These are phyloP conservation scores for Apotomis betuletana DNA, from an alignment of 2,888 invertebrate genomes.

Conservation along the genomic window DNA sequence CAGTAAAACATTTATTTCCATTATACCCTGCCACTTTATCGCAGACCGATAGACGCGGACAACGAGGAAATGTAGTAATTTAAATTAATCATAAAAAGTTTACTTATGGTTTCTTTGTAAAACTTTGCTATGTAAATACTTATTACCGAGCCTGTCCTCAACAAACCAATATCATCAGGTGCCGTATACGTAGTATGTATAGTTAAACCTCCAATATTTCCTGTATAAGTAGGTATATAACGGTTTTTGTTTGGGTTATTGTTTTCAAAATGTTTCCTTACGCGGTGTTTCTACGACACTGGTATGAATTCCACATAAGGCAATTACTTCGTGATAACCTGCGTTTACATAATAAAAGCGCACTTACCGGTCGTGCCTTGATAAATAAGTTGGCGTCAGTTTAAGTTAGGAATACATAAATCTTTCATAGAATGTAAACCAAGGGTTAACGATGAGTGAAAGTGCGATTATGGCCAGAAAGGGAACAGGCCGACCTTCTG, in stretches of 20 bases:
- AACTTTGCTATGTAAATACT: no score
- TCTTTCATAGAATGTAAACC: conserved; percentile 37
- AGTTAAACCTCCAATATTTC: no score
- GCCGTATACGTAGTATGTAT: no score
- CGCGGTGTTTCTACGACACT: not conserved
- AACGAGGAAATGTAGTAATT: no score
- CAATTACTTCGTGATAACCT: not conserved
- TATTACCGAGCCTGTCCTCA: no score
- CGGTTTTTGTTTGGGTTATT: not conserved
- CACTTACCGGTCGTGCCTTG: not conserved
- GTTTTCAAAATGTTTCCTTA: not conserved
- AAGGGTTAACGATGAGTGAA: conserved; percentile 53
- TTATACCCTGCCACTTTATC: no score
- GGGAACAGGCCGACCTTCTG: conserved; percentile 70
- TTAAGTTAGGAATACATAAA: conserved; percentile 22
- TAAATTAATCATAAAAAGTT: no score
- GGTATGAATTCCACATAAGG: not conserved
- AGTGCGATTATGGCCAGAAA: conserved; percentile 56
- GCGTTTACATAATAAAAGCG: not conserved
- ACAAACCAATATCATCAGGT: no score
- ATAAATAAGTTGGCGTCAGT: not conserved
- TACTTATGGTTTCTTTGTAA: no score
- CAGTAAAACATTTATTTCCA: no score
- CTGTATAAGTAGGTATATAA: no score
- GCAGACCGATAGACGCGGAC: no score